phyloP scores from a whole-genome alignment of 2,888 invertebrate genomes.

The Cactoblastis cactorum region DNA sequence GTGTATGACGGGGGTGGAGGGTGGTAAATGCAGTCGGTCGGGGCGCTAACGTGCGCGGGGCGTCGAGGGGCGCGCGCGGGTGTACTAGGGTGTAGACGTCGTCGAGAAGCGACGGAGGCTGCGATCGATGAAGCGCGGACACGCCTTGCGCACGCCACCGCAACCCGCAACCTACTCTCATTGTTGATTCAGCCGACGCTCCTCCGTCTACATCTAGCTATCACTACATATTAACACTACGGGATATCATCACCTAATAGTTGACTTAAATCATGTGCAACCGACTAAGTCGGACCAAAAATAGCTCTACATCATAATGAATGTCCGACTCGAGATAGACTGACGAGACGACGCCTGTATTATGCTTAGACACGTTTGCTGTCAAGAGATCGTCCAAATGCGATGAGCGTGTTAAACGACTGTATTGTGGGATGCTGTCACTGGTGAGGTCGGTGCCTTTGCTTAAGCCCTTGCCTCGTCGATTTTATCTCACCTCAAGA shows the following conservation, averaged over 20 bases:
- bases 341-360: slow-evolving; percentile 39
- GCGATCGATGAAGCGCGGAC: slow-evolving; percentile 79
- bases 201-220: slow-evolving; percentile 29
- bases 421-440: slow-evolving; percentile 70
- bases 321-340: slow-evolving; percentile 27
- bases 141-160: slow-evolving; percentile 71
- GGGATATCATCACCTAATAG: slow-evolving; percentile 17
- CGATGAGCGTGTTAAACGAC: slow-evolving; percentile 75
- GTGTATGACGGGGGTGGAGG: slow-evolving; percentile 55
- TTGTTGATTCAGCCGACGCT: slow-evolving; percentile 58
- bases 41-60: slow-evolving; percentile 73
- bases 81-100: slow-evolving; percentile 63
- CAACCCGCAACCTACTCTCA: slow-evolving; percentile 54
- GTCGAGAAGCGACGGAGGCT: slow-evolving; percentile 76
- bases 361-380: slow-evolving; percentile 49
- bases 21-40: slow-evolving; percentile 78
- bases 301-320: slow-evolving; percentile 22
- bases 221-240: slow-evolving; percentile 15
- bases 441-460: slow-evolving; percentile 60
- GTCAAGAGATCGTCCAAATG: slow-evolving; percentile 65
- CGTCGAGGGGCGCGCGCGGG: slow-evolving; percentile 26
- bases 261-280: slow-evolving; percentile 26
- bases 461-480: slow-evolving; percentile 38
- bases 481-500: slow-evolving; percentile 57
- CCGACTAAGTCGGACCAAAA: slow-evolving; percentile 20